Percentiles rank a stretch among this genome's conserved stretches.
phyloP scores from a whole-genome alignment of 2,797 vertebrate species.

The Syncerus caffer region DNA sequence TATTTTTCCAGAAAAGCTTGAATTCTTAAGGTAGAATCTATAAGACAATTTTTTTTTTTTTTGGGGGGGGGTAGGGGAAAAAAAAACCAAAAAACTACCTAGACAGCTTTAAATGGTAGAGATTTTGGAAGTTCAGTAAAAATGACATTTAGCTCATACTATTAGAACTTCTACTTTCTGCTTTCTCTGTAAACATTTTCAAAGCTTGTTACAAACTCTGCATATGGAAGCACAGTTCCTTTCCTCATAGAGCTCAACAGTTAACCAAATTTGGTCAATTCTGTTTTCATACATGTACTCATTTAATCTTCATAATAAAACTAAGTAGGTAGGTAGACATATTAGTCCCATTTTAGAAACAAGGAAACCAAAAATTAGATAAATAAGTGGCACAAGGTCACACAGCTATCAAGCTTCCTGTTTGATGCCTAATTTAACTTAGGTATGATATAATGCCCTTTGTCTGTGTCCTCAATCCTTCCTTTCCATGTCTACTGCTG shows the following conservation, averaged over 20 bases:
- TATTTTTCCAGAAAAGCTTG: background rate
- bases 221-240: background rate
- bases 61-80: background rate
- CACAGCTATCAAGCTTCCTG: background rate
- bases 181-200: background rate
- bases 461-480: background rate
- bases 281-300: background rate
- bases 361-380: background rate
- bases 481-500: background rate
- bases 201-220: background rate
- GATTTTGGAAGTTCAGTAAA: background rate
- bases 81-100: background rate
- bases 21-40: background rate
- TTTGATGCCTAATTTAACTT: background rate
- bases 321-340: background rate
- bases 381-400: background rate
- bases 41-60: background rate
- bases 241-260: background rate
- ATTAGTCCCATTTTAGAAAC: background rate
- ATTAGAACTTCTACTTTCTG: background rate
- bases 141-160: background rate
- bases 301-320: background rate
- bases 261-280: background rate
- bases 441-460: background rate
- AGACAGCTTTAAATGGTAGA: background rate